Base-by-base conservation (phyloP, 2,113 vertebrate genomes). In the Malurus alboscapulatus region DNA sequence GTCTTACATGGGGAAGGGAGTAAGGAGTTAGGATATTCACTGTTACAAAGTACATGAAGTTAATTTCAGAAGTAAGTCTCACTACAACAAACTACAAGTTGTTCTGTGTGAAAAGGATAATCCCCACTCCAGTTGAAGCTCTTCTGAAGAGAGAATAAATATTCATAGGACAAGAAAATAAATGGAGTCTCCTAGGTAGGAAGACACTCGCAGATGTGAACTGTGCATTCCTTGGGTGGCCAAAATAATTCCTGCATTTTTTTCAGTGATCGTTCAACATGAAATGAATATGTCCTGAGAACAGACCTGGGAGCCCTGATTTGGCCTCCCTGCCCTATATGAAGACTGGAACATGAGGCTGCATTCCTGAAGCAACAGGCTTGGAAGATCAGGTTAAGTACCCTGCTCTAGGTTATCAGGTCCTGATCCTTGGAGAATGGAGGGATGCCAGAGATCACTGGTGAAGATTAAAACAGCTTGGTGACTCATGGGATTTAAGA, bases 161-260 rank as follows among this genome's bases (percentile, higher is more conserved):
- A 54, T 62, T 47, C 42, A 32, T 17, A 25, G 38, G 42, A 18
- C 19, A 78, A 32, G 32, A 72, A 62, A 47, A 22, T 0, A 4
- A 69, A 7, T 2, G 0, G 0, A 4, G 4, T 29, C 3, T 59
- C 18, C 24, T 30, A 6, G 36, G 16, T 17, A 32, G 25, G 14
- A 87, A 55, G 48, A 72, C 10, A 30, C 0, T 34, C 10, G 14
- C 9, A 71, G 24, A 34, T 18, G 9, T 17, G 20, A 93, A 3
- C 26, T n/a, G 4, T 74, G 22, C 4, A 18, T 57, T 87, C 26
- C 25, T 25, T 30, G 11, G 8, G 7, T 68, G 5, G 1, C 10
- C 54, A 63, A 75, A 55, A 82, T 3, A 26, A 57, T 42, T 59
- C 66, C 36, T 66, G 34, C 17, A 7, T 27, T 82, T 87, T 72